Evolutionary conservation across 2,888 invertebrate species (phyloP), one percentile per base, ranked within the genome.

Genomic region (Acleris holmiana): DNA sequence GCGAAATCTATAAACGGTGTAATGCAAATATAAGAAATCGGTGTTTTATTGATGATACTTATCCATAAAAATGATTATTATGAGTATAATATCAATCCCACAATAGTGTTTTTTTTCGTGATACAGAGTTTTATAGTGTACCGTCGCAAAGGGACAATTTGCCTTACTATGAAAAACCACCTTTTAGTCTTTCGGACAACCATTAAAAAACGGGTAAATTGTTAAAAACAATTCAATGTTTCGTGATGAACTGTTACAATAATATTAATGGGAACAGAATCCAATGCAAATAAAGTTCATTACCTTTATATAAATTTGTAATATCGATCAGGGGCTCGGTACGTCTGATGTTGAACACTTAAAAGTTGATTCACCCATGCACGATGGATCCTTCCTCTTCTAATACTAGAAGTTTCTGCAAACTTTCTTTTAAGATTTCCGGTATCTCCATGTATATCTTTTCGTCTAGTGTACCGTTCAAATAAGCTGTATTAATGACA

Each of bases 51-150:
- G n/a, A 50, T 23, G 23, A 50, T 23, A 19, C 23, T 23, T 23
- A 50, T 50, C 8, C 44, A 47, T 57, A 48, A 53, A 53, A 40
- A 53, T 19, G 13, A 53, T 40, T 53, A 53, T 53, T 53, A 53
- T 53, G 53, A 35, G 53, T 53, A 40, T 53, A 8, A 25, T 25
- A 25, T 25, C 25, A 25, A 25, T 25, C 25, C 25, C 25, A 25
- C 25, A 25, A 25, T 25, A 25, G 25, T 25, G 7, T 25, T 25
- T 25, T 25, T 6, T 25, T 25, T 25, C 25, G 8, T 25, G 25
- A 8, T 5, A 8, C 25, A 25, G 8, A 25, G 25, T 25, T 25
- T 25, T 25, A 25, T 25, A 8, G 25, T 25, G 25, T 8, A 8
- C 25, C 25, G 25, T 25, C 25, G 25, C 25, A 25, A 25, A 25